Evolutionary conservation across 2,113 vertebrate species (phyloP), one percentile per base, ranked within the genome.

Genomic region (Tachysurus fulvidraco): DNA sequence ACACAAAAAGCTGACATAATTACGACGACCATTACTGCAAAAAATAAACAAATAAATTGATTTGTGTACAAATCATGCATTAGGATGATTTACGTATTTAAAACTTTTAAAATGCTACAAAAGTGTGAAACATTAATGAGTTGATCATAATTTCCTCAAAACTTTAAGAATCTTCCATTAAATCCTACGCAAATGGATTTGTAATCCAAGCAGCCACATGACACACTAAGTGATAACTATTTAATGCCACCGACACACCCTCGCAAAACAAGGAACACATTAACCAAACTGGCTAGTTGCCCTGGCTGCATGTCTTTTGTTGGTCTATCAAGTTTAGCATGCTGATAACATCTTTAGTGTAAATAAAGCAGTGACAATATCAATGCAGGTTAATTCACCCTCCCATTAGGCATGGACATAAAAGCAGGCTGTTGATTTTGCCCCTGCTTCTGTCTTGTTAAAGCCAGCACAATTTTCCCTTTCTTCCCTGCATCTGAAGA

Each of bases 311-410:
- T 78, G 16, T 44, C 36, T 65, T 83, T 84, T 88, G 65, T 85
- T 76, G 55, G 25, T 25, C 28, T 57, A 67, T 14, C 19, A 65
- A 65, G 8, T 19, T 55, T 4, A 23, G 50, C 28, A 44, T n/a
- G 59, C 80, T 85, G 87, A 88, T 88, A 85, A 88, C 30, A 57
- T 30, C 28, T 67, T 57, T 60, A 16, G 25, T 77, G 36, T 50
- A 88, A 88, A 78, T 52, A 88, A 52, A 52, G 50, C 21, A 10
- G 25, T 59, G 65, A 81, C 17, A 41, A 36, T 50, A 25, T 67
- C 21, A 60, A 46, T 23, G 16, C 50, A 57, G 55, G 36, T 55
- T 11, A 67, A 30, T 0, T 4, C 17, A 62, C 71, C 52, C 78
- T 41, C 87, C 87, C 84, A 71, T 80, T 69, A 73, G 3, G 52